A percentile compares a stretch with the other conserved stretches of the same genome.
Conservation (phyloP, 2,113 vertebrate species). For the Sorex fumeus region DNA sequence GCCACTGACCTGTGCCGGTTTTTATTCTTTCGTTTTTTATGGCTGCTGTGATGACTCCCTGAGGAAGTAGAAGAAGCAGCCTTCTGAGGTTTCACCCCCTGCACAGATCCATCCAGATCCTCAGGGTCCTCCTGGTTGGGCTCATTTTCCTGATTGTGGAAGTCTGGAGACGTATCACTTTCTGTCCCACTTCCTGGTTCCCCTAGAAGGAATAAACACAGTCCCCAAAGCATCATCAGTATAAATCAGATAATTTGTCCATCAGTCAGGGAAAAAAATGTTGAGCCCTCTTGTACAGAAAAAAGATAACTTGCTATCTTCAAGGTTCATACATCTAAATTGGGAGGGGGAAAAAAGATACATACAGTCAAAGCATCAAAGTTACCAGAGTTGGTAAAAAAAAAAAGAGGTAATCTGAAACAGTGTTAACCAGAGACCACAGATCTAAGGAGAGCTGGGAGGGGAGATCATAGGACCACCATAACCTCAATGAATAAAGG, state of each 20-base stretch:
- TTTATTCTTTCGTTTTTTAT: conserved; percentile 99
- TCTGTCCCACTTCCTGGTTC: conserved; percentile 98
- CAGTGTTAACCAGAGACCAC: neutral
- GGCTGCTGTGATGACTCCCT: conserved; percentile 96
- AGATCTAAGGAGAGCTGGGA: neutral
- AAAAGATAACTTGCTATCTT: neutral
- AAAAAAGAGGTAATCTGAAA: conserved; percentile 1
- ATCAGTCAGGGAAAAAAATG: neutral
- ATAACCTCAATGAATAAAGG: neutral
- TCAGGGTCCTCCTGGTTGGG: conserved; percentile 97
- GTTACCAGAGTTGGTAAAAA: neutral
- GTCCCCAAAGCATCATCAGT: conserved; percentile 3
- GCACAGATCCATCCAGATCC: conserved; percentile 95
- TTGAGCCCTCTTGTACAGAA: neutral
- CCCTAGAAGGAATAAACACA: conserved; percentile 88
- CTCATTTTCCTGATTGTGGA: conserved; percentile 99
- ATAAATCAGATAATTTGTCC: neutral
- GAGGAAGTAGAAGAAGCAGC: conserved; percentile 96
- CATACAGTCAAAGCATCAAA: conserved; percentile 4
- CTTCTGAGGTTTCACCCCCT: conserved; percentile 98
- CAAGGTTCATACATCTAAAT: neutral
- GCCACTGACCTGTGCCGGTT: conserved; percentile 97
- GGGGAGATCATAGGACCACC: neutral
- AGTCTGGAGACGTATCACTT: conserved; percentile 97
- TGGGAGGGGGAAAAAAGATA: neutral